Percentiles rank a stretch among this genome's conserved stretches.
Evolutionary conservation across 2,113 vertebrate genomes (phyloP).

Genomic region (Callaeas wilsoni): DNA sequence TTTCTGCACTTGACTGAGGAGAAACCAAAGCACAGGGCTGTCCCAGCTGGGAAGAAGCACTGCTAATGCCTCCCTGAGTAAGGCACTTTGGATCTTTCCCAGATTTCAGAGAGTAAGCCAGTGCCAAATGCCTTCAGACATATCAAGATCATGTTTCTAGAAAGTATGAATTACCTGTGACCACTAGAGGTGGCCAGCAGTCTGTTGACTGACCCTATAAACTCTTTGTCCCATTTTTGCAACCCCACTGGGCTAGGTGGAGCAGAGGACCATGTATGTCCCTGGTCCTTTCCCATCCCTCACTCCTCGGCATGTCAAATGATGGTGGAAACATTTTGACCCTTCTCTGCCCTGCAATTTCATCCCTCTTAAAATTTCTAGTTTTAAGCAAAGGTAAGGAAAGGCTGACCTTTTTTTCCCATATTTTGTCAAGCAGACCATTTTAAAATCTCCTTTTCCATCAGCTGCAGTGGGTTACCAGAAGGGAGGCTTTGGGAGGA

Average conservation of each 20-base stretch:
- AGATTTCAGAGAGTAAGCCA: not conserved
- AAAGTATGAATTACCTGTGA: not conserved
- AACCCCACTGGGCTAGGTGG: not conserved
- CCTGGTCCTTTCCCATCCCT: not conserved
- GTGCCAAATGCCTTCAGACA: not conserved
- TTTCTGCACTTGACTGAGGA: not conserved
- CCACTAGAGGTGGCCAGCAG: constrained; percentile 30
- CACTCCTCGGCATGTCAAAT: not conserved
- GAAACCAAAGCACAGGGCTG: not conserved
- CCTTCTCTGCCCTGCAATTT: not conserved
- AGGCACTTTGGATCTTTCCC: not conserved
- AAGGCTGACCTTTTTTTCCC: not conserved
- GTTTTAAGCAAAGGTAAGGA: not conserved
- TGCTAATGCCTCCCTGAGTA: not conserved
- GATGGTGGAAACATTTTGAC: not conserved
- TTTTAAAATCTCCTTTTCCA: not conserved
- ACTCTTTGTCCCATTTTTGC: not conserved
- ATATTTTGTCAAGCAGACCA: not conserved
- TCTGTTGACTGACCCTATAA: not conserved
- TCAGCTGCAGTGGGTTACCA: not conserved
- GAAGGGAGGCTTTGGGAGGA: not conserved
- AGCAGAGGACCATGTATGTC: not conserved
- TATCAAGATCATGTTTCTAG: not conserved
- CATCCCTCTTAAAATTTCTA: not conserved
- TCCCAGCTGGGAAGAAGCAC: not conserved